These are phyloP conservation scores for Colius striatus DNA, from an alignment of 2,113 vertebrate genomes.

Conservation along the genomic window DNA sequence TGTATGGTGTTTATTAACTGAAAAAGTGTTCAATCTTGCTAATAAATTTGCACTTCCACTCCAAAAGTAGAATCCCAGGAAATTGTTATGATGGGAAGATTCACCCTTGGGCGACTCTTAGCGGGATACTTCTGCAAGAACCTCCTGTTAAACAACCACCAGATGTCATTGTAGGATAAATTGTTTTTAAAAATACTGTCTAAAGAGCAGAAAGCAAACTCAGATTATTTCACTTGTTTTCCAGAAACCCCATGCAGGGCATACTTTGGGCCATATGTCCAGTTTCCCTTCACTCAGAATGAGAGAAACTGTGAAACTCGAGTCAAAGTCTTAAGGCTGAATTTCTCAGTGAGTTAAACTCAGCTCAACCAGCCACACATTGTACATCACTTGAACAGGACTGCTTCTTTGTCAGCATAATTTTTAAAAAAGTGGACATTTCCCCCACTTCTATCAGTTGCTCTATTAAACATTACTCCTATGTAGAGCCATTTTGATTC, in stretches of 20 bases:
- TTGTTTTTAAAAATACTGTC: not conserved
- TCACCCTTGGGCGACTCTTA: rapidly evolving
- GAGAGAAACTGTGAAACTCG: not conserved
- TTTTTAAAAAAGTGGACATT: not conserved
- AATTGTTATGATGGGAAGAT: not conserved
- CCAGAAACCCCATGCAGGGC: not conserved
- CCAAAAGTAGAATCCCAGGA: not conserved
- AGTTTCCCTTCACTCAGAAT: not conserved
- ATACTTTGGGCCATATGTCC: not conserved
- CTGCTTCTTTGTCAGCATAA: not conserved
- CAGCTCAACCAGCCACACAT: not conserved
- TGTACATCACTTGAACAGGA: not conserved
- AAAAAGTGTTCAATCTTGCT: not conserved
- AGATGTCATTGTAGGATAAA: constrained; percentile 73
- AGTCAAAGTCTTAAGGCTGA: not conserved
- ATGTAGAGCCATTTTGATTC: not conserved
- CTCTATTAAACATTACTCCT: not conserved
- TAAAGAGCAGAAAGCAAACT: not conserved
- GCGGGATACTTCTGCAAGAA: not conserved
- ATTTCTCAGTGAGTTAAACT: not conserved
- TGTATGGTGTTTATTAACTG: not conserved
- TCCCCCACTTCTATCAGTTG: not conserved
- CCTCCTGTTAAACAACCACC: constrained; percentile 39
- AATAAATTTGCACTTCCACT: not conserved
- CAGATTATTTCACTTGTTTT: not conserved